A percentile compares a stretch with the other conserved stretches of the same genome.
Conservation (phyloP, 2,797 vertebrate genomes). For the Myotis pilosus region DNA sequence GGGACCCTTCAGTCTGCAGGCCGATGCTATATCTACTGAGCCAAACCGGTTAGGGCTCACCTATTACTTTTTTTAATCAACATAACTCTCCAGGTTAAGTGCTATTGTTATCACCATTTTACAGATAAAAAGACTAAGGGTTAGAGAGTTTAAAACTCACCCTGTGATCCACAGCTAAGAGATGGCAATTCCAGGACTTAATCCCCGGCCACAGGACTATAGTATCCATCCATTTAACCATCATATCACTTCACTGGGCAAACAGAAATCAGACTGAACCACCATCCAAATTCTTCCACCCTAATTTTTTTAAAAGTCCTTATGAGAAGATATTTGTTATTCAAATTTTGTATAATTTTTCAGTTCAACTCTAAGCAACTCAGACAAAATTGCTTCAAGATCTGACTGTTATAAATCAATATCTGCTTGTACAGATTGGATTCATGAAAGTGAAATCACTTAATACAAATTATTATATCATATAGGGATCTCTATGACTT, state of each 20-base stretch:
- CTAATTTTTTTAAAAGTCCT: background rate
- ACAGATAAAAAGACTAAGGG: background rate
- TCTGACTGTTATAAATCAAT: background rate
- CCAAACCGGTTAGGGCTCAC: too few species aligned
- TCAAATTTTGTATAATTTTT: background rate
- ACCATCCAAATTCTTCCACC: background rate
- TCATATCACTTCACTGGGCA: background rate
- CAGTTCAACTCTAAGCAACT: background rate
- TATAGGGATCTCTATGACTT: background rate
- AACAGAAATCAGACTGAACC: background rate
- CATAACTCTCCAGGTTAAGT: background rate
- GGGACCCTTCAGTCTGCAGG: too few species aligned
- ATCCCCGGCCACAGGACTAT: background rate
- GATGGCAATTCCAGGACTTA: background rate
- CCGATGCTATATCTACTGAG: too few species aligned
- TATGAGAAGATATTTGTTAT: background rate
- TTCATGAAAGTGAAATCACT: background rate
- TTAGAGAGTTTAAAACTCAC: background rate
- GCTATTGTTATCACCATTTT: background rate
- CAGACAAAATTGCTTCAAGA: slow-evolving; percentile 11
- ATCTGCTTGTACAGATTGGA: background rate
- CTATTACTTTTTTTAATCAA: background rate
- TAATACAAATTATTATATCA: background rate
- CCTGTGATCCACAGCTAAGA: background rate
- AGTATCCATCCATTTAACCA: background rate